phyloP scores from a whole-genome alignment of 1,140 invertebrate species.

The Portunus trituberculatus region DNA sequence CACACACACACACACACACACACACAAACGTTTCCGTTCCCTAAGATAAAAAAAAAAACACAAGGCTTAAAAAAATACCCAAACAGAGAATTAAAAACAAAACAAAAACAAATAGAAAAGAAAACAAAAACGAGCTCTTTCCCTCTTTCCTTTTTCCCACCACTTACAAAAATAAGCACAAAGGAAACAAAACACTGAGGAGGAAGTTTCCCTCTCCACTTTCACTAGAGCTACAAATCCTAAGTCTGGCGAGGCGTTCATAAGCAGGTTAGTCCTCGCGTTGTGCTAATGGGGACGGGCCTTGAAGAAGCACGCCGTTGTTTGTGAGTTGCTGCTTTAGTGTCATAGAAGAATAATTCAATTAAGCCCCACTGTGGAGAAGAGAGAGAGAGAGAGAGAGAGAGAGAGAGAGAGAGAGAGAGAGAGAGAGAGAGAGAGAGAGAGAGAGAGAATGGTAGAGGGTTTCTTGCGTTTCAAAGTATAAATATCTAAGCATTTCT shows the following conservation, averaged over 20 bases:
- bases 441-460: too few species aligned
- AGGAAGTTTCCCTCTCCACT: neutral
- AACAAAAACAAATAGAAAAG: neutral
- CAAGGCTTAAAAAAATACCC: neutral
- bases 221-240: neutral
- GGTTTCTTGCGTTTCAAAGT: too few species aligned
- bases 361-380: neutral
- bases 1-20: too few species aligned
- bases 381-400: too few species aligned
- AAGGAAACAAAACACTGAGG: too few species aligned
- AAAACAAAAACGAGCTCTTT: neutral
- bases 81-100: neutral
- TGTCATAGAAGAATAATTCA: neutral
- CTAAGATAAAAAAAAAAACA: neutral
- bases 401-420: too few species aligned
- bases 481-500: too few species aligned
- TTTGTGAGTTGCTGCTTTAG: neutral
- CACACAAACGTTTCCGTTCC: too few species aligned
- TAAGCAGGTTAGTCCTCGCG: neutral
- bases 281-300: neutral
- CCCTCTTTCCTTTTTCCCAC: too few species aligned
- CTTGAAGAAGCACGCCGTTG: neutral
- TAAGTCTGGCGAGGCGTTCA: neutral
- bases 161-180: too few species aligned
- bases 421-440: too few species aligned